These are phyloP conservation scores for Hydraecia micacea DNA, from an alignment of 2,888 invertebrate genomes.

Conservation along the genomic window DNA sequence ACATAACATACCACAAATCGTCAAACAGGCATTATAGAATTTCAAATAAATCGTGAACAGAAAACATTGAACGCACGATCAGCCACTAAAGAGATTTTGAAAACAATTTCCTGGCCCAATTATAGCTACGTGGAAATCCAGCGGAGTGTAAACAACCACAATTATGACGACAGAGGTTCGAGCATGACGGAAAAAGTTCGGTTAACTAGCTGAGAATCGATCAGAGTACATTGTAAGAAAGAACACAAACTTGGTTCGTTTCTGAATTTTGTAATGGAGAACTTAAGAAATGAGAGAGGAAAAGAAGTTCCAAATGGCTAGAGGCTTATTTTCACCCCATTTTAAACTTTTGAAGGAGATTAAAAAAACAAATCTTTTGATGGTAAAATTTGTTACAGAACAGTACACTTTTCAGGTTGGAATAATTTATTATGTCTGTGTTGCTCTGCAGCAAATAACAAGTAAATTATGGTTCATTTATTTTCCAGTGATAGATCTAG, in stretches of 20 bases:
- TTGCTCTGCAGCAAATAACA: not conserved
- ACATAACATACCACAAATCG: constrained; percentile 62
- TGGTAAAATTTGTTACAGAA: not conserved
- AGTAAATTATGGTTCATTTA: constrained; percentile 15
- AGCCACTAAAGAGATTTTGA: constrained; percentile 68
- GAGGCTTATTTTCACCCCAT: not conserved
- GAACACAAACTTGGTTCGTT: constrained; percentile 22
- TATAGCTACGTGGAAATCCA: constrained; percentile 78
- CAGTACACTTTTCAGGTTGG: not conserved
- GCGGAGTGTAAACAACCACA: constrained; percentile 80
- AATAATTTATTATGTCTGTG: constrained; percentile 22
- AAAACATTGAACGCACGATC: constrained; percentile 65
- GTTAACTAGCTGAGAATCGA: constrained; percentile 59
- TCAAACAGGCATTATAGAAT: constrained; percentile 53
- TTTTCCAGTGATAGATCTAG: constrained; percentile 21
- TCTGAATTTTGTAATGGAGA: not conserved
- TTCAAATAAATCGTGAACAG: constrained; percentile 59
- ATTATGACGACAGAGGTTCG: constrained; percentile 71
- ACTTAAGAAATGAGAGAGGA: not conserved
- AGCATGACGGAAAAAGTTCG: constrained; percentile 70
- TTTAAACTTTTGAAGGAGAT: not conserved
- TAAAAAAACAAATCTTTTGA: not conserved
- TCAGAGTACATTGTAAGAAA: constrained; percentile 44
- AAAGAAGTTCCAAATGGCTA: not conserved
- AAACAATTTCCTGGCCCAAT: constrained; percentile 79